Evolutionary conservation across 2,888 invertebrate genomes (phyloP).

Genomic region (Macropis europaea): DNA sequence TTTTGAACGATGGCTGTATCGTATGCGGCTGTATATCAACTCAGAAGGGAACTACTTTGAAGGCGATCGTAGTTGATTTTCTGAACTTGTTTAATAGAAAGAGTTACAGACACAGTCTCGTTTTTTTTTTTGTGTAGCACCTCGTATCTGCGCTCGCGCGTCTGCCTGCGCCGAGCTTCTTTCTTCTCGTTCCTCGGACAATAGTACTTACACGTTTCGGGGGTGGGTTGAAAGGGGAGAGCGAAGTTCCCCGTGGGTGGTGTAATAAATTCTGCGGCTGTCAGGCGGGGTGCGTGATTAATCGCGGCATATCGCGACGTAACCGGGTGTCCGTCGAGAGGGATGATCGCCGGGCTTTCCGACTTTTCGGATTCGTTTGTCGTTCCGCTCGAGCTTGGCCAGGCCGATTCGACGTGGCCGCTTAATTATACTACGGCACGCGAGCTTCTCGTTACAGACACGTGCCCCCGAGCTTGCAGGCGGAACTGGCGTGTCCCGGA

Average conservation of each 20-base stretch:
- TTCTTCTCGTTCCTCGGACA: too few relatives aligned
- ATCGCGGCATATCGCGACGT: constrained; percentile 50
- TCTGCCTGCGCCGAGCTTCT: too few relatives aligned
- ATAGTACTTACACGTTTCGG: too few relatives aligned
- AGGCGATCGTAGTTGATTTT: too few relatives aligned
- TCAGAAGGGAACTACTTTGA: too few relatives aligned
- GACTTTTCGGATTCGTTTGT: constrained; percentile 63
- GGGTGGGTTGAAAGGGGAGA: background rate
- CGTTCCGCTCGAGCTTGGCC: constrained; percentile 30
- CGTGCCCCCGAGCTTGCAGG: constrained; percentile 40
- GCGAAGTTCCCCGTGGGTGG: constrained; percentile 35
- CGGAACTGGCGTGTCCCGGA: constrained; percentile 46
- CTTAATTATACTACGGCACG: constrained; percentile 67
- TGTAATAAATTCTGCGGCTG: constrained; percentile 51
- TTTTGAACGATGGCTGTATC: too few relatives aligned
- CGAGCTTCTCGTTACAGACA: constrained; percentile 65
- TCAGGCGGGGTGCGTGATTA: constrained; percentile 44
- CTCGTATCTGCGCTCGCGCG: too few relatives aligned
- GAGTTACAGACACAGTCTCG: too few relatives aligned
- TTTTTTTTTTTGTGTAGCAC: too few relatives aligned
- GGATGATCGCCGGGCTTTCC: constrained; percentile 50
- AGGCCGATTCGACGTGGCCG: constrained; percentile 48
- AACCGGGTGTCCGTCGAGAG: constrained; percentile 48
- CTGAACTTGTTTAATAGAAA: too few relatives aligned
- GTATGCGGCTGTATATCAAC: too few relatives aligned